These are phyloP conservation scores for Biston betularia DNA, from an alignment of 2,888 invertebrate species.

Conservation along the genomic window DNA sequence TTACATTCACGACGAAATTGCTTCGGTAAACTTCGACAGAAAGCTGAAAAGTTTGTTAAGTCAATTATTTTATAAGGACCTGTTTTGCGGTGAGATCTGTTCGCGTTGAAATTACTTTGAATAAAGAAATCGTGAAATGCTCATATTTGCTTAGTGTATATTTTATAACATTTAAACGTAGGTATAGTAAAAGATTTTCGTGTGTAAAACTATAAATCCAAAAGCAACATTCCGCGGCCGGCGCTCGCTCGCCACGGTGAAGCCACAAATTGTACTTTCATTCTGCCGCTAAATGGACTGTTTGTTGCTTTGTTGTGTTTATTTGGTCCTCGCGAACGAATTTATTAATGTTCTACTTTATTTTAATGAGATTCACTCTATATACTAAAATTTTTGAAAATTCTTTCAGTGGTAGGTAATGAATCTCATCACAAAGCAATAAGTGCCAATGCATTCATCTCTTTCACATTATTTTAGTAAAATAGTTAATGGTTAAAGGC, in stretches of 20 bases:
- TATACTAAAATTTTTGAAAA: conserved; percentile 5
- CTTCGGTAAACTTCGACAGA: conserved; percentile 45
- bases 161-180: not conserved
- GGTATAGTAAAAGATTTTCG: conserved; percentile 6
- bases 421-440: not conserved
- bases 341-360: conserved; percentile 18
- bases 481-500: too few relatives aligned
- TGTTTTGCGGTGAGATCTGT: conserved; percentile 37
- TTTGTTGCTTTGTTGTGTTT: conserved; percentile 55
- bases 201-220: conserved; percentile 30
- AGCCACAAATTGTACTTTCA: conserved; percentile 72
- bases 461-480: too few relatives aligned
- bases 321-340: conserved; percentile 22
- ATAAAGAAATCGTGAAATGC: conserved; percentile 6
- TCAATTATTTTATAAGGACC: conserved; percentile 43
- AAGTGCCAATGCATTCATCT: too few relatives aligned
- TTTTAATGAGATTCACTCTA: conserved; percentile 14
- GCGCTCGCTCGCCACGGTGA: conserved; percentile 52
- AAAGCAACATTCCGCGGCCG: conserved; percentile 37
- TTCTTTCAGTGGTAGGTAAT: not conserved
- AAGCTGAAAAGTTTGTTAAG: conserved; percentile 44
- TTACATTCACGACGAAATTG: conserved; percentile 46
- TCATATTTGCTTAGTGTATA: not conserved
- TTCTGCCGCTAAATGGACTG: conserved; percentile 66
- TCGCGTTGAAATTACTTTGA: conserved; percentile 10